Conservation (phyloP, 2,113 vertebrate genomes). For the Numenius arquata region DNA sequence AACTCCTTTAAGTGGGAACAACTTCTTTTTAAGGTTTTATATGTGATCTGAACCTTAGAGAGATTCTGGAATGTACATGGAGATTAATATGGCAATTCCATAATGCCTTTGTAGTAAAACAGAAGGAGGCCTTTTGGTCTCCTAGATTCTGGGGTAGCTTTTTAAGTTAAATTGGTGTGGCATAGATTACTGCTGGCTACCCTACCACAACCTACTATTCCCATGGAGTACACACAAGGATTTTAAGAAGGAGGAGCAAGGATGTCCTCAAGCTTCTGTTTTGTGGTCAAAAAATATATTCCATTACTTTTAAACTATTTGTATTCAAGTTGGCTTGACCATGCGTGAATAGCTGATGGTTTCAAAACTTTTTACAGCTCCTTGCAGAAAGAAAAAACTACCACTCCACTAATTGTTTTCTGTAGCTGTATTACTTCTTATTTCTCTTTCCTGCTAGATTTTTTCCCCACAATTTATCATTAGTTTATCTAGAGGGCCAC, state of each 20-base stretch:
- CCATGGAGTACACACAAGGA: background rate
- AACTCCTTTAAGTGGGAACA: background rate
- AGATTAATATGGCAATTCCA: background rate
- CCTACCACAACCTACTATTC: fast-evolving
- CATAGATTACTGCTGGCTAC: background rate
- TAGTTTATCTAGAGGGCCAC: background rate
- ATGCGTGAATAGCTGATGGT: background rate
- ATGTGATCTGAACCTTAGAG: background rate
- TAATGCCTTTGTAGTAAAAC: background rate
- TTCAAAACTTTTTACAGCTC: background rate
- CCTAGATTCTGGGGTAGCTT: background rate
- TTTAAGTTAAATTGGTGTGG: background rate
- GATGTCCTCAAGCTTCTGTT: background rate
- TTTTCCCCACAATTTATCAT: background rate
- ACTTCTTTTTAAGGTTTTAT: background rate
- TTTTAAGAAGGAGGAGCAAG: background rate
- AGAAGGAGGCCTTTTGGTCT: background rate
- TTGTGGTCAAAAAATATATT: background rate
- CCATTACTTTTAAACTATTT: background rate
- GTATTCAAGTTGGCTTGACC: background rate
- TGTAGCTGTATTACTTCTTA: background rate
- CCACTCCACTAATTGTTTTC: background rate
- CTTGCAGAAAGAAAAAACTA: background rate
- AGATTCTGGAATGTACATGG: background rate
- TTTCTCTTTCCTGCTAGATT: background rate